Base-by-base conservation (phyloP, 2,888 invertebrate genomes). In the Congeria kusceri region DNA sequence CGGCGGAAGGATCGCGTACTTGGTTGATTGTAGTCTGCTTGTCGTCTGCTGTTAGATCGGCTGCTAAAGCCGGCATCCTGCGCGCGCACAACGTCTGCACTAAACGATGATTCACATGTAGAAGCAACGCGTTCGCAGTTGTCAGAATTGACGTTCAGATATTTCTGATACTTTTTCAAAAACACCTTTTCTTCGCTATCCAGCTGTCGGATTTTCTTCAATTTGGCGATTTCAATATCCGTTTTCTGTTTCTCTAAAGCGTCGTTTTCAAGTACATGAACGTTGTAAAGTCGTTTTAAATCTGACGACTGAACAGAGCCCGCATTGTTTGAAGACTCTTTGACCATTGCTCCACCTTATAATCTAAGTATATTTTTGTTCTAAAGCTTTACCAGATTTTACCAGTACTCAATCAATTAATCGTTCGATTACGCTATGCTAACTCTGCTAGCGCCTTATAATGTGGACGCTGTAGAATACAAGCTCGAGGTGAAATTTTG, bases 111-210 rank as follows among this genome's bases (percentile, higher is more conserved):
- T n/a, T 44, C 32, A 32, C 32, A 7, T 32, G 5, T 32, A 3
- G 75, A 56, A 57, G 71, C 29, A 13, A 29, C 18, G 18, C 56
- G 23, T 1, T 20, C 32, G 1, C 61, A 23, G n/a, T 47, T 15
- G 11, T 20, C 46, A 3, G 64, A 28, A n/a, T n/a, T n/a, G n/a
- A n/a, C n/a, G n/a, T n/a, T n/a, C n/a, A n/a, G n/a, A 53, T 80
- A 72, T 57, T 76, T 80, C 23, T 75, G 49, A 29, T 80, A 75
- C 61, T 80, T 80, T n/a, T 44, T 49, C 27, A 80, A 56, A 61
- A 80, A 76, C 25, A 29, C 1, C 0, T 64, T 63, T 56, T 80
- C 72, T 15, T 64, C 57, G 20, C 28, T 44, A 32, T 64, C 72
- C 27, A 76, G 49, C 59, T 77, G 61, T 29, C 66, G 66, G 13